Evolutionary conservation across 2,888 invertebrate genomes (phyloP), one percentile per base, ranked within the genome.

Genomic region (Druceiella hillmani): DNA sequence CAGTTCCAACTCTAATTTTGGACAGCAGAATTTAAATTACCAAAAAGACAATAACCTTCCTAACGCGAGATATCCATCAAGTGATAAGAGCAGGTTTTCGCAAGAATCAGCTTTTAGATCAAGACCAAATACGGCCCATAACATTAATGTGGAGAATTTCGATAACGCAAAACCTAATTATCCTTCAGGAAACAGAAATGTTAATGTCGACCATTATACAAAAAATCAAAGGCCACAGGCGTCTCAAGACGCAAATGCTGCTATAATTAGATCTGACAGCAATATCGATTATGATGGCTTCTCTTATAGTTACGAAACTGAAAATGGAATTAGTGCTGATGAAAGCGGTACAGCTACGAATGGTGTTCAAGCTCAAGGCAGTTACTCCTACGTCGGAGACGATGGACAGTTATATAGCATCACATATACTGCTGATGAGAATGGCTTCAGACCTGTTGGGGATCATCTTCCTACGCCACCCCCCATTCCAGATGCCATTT

Each of bases 381-480:
- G 58, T 2, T 69, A 58, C 45, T 66, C 67, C 2, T 68, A 66
- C 9, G 58, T 50, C 5, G 66, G 67, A 29, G 67, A 68, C 48
- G 66, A 69, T 51, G 68, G 66, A 14, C 63, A 64, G 49, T 13
- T 59, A 1, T 68, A 67, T 17, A 58, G 50, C 17, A 51, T 68
- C 1, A 47, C 46, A 15, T 68, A 68, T 31, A 58, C 62, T 2
- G 68, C 69, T 25, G 70, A 70, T 31, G 69, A 70, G 58, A 70
- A 70, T 45, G 70, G 70, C 4, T 70, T 52, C 62, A 61, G 60
- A 51, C 69, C 70, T 38, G 61, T 56, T 50, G 70, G 70, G 33
- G 69, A 67, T 33, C 70, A 70, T 50, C 53, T 70, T 30, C 72
- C 72, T 40, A 68, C 71, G 26, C 72, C 61, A 47, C 70, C 70